Conservation (phyloP, 2,113 vertebrate species). For the Emydura subglobosa region DNA sequence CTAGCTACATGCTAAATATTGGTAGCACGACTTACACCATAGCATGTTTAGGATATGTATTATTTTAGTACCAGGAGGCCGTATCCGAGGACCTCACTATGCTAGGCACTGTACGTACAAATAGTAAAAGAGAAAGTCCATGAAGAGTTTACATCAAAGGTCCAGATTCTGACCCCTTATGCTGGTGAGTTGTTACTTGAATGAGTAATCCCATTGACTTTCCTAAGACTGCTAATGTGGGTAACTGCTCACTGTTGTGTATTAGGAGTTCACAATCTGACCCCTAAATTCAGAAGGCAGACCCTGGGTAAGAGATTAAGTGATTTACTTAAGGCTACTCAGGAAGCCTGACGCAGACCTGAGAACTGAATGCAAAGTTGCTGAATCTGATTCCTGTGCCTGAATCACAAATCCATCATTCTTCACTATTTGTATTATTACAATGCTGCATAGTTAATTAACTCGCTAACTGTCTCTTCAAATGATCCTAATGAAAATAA, state of each 20-base stretch:
- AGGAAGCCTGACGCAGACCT: neutral
- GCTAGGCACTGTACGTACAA: neutral
- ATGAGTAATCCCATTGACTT: neutral
- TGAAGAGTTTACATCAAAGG: neutral
- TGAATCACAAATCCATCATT: neutral
- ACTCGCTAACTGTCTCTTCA: conserved; percentile 35
- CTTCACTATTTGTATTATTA: neutral
- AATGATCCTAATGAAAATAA: conserved; percentile 52
- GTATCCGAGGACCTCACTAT: neutral
- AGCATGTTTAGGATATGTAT: neutral
- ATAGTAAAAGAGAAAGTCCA: neutral
- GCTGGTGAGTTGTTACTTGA: neutral
- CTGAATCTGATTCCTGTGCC: neutral
- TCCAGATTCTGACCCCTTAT: neutral
- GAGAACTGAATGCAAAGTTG: neutral
- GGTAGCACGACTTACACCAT: neutral
- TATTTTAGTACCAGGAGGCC: neutral
- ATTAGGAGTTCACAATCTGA: neutral
- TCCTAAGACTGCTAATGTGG: neutral
- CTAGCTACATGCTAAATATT: neutral
- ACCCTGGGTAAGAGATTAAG: neutral
- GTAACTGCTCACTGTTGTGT: neutral
- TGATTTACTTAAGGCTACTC: neutral
- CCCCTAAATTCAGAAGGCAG: neutral
- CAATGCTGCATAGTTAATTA: neutral